Conservation (phyloP, 2,888 invertebrate species). For the Tanytarsus gracilentus region DNA sequence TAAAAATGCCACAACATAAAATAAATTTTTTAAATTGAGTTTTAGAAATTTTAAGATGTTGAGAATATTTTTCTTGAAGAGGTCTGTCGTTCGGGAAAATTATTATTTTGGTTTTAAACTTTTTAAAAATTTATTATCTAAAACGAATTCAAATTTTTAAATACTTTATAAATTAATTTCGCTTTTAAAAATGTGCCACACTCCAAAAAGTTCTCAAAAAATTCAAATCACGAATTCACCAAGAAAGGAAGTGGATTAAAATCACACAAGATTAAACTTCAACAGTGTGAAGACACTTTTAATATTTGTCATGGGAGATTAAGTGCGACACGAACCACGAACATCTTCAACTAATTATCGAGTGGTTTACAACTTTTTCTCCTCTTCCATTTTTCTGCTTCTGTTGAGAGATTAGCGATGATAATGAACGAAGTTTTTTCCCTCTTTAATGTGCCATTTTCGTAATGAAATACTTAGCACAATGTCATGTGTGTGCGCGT, state of each 20-base stretch:
- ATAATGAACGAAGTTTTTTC: too few relatives aligned
- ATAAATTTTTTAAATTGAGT: too few relatives aligned
- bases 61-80: too few relatives aligned
- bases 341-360: conserved; percentile 23
- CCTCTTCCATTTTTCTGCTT: not conserved
- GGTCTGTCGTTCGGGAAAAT: too few relatives aligned
- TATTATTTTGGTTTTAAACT: too few relatives aligned
- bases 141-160: too few relatives aligned
- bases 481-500: too few relatives aligned
- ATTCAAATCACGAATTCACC: conserved; percentile 6
- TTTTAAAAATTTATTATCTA: not conserved
- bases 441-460: too few relatives aligned
- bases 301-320: conserved; percentile 7
- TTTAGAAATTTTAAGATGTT: too few relatives aligned
- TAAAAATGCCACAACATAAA: too few relatives aligned
- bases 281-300: not conserved
- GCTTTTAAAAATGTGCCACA: not conserved
- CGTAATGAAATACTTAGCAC: too few relatives aligned
- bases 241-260: not conserved
- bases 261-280: conserved; percentile 10
- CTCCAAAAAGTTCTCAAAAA: not conserved
- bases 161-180: too few relatives aligned
- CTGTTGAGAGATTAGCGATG: not conserved
- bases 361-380: conserved; percentile 21
- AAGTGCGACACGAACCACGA: not conserved